phyloP scores from a whole-genome alignment of 2,113 vertebrate species.

The Leptosomus discolor region DNA sequence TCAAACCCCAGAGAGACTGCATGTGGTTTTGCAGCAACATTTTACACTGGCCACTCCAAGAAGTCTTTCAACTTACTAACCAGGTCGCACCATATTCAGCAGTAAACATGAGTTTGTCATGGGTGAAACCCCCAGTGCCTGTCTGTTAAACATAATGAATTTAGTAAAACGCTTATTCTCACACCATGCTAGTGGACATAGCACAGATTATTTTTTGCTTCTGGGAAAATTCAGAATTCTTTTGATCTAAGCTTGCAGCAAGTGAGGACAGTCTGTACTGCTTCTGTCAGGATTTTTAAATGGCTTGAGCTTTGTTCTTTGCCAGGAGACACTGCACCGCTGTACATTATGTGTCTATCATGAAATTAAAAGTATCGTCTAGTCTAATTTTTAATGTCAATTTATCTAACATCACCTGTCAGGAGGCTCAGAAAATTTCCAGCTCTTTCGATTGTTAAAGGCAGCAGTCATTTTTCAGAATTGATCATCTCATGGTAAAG shows the following conservation, averaged over 20 bases:
- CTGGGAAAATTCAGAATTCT: neutral
- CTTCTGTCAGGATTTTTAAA: neutral
- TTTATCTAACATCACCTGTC: neutral
- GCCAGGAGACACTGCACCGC: neutral
- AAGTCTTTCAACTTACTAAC: conserved; percentile 20
- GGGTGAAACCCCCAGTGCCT: neutral
- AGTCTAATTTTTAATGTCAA: neutral
- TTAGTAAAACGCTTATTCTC: neutral
- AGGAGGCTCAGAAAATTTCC: neutral
- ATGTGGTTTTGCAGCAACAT: neutral
- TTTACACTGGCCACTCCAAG: neutral
- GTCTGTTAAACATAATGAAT: neutral
- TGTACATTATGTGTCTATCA: neutral
- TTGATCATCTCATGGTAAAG: neutral
- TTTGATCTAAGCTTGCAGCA: neutral
- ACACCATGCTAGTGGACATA: neutral
- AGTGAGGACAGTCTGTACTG: neutral
- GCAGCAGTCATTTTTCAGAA: neutral
- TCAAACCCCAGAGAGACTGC: neutral
- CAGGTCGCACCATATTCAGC: neutral
- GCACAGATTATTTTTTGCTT: neutral
- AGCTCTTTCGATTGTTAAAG: neutral
- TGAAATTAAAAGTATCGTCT: neutral
- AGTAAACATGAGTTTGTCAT: neutral
- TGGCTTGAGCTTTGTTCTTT: neutral